Evolutionary conservation across 1,140 invertebrate genomes (phyloP).

Genomic region (Hycleus phaleratus): DNA sequence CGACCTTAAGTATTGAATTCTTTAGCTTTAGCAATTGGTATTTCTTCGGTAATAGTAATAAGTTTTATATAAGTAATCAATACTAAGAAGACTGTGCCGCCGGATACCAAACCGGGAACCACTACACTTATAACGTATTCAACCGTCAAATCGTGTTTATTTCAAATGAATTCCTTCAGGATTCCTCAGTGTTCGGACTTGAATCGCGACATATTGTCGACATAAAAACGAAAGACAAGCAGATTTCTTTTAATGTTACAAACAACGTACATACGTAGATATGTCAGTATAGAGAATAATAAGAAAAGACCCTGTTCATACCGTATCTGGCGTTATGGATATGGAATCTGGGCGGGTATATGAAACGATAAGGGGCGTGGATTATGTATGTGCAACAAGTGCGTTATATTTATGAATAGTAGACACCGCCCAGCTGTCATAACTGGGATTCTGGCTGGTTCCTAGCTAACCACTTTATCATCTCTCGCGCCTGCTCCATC

Average conservation of each 20-base stretch:
- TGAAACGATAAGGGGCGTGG: conserved; percentile 36
- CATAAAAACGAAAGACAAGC: neutral
- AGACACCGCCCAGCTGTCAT: conserved; percentile 40
- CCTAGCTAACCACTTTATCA: conserved; percentile 31
- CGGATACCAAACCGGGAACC: conserved; percentile 1
- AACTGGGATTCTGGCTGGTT: conserved; percentile 37
- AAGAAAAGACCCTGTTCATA: conserved; percentile 7
- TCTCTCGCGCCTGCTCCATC: conserved; percentile 35
- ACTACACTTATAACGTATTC: conserved; percentile 4
- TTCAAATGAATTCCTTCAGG: conserved; percentile 14
- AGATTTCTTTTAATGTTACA: neutral
- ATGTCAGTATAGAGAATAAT: no score
- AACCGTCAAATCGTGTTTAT: conserved; percentile 17
- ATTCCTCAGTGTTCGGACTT: conserved; percentile 9
- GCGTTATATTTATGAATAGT: conserved; percentile 40
- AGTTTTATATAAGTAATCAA: conserved; percentile 16
- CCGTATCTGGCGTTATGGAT: conserved; percentile 30
- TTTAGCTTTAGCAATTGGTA: no score
- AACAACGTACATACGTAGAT: no score
- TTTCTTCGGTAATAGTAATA: conserved; percentile 20
- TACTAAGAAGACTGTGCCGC: conserved; percentile 5
- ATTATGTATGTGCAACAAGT: conserved; percentile 40
- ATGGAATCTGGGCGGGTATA: conserved; percentile 37
- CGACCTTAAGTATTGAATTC: no score
- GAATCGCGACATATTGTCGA: no score